Base-by-base conservation (phyloP, 92 coral and sea anemone species). In the Palythoa caribaeorum region DNA sequence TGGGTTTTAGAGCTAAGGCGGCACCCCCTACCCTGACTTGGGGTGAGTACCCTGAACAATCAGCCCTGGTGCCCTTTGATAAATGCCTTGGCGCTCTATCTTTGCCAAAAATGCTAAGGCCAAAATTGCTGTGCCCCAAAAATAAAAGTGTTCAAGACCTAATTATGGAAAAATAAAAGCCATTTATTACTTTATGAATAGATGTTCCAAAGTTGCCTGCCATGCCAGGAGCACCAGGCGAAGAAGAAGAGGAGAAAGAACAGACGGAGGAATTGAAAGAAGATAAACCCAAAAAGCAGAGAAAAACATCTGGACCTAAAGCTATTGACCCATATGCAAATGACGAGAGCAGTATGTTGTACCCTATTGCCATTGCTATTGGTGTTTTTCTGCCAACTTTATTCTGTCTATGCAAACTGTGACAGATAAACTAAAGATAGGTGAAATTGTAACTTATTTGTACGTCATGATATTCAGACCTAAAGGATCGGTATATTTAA, bases 341-440 rank as follows among this genome's bases (percentile, higher is more conserved):
- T 66, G 99, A 97, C 57, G 99, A 97, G 53, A 92, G 96, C 66
- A 97, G 99, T 90, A 94, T 97, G 96, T 90, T 97, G 10, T 90
- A 94, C 69, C 99, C 99, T 12, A 94, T 97, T 77, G 89, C 92
- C 13, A 85, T 97, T 78, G 99, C 99, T 63, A 92, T 97, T 88
- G 99, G 96, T 1, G 99, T 97, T 47, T 97, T 97, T 84, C 89
- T 95, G 68, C 99, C 99, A 28, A 97, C 99, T 9, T 73, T 97
- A 38, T 97, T 97, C 60, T 97, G 99, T 85, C 92, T 97, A 80
- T 97, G 99, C 83, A 97, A 94, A 92, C 84, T 97, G 90, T 97
- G 86, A 90, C 57, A 90, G 7, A 53, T 16, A 69, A 60, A 87
- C 9, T 88, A 79, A 71, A 6, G 37, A 35, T 35, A 57, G 14